Evolutionary conservation across 2,113 vertebrate species (phyloP).

Genomic region (Jaculus jaculus): DNA sequence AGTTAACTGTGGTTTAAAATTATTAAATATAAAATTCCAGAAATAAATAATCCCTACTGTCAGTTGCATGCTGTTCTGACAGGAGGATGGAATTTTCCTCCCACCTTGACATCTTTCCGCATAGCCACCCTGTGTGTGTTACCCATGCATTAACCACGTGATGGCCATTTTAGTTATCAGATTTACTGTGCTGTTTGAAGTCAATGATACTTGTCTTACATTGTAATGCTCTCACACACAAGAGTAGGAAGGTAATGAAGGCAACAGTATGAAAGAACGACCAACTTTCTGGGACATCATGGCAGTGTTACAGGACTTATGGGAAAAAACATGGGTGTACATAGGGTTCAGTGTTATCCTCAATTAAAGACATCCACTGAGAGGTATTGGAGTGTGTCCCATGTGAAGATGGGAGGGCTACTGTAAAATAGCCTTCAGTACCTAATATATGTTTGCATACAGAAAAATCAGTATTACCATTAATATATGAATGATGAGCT

Average conservation of each 20-base stretch:
- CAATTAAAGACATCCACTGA: neutral
- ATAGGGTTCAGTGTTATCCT: neutral
- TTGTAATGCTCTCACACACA: too few species aligned
- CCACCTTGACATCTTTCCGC: neutral
- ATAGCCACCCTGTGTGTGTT: neutral
- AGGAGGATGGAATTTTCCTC: neutral
- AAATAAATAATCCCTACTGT: neutral
- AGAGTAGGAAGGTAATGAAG: neutral
- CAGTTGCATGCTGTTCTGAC: neutral
- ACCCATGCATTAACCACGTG: neutral
- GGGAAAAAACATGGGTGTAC: neutral
- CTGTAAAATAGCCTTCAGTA: neutral
- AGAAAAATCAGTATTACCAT: neutral
- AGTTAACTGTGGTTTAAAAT: neutral
- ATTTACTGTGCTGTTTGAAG: neutral
- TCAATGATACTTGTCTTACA: neutral
- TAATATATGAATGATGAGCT: neutral
- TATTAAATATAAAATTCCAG: neutral
- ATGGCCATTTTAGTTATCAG: neutral
- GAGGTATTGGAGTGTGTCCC: neutral
- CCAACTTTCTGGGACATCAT: neutral
- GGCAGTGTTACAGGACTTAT: neutral
- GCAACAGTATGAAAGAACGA: neutral
- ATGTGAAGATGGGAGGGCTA: neutral
- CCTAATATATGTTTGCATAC: neutral